These are phyloP conservation scores for Mnemiopsis leidyi DNA, from an alignment of 37 sponge, comb jelly and placozoan species.

Conservation along the genomic window DNA sequence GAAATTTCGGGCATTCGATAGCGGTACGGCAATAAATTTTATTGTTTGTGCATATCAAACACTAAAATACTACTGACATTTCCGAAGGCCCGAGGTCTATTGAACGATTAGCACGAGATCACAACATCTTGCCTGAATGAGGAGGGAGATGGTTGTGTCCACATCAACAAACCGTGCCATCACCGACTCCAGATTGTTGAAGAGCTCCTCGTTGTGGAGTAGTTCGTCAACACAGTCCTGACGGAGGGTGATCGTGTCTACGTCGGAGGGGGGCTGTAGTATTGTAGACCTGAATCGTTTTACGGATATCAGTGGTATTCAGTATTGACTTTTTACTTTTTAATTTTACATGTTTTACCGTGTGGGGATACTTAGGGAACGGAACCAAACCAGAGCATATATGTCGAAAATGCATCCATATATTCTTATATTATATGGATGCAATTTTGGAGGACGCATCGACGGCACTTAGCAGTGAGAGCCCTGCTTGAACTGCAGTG, in stretches of 20 bases:
- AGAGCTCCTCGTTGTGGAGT: slow-evolving; percentile 76
- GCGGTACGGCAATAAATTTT: too few species aligned
- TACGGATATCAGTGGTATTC: slow-evolving; percentile 73
- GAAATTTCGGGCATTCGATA: too few species aligned
- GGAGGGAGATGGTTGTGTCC: slow-evolving; percentile 82
- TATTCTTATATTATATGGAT: too few species aligned
- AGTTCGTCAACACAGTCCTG: slow-evolving; percentile 85
- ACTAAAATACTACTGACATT: neutral
- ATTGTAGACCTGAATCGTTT: slow-evolving; percentile 91
- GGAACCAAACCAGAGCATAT: too few species aligned
- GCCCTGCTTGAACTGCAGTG: too few species aligned
- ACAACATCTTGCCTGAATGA: slow-evolving; percentile 39
- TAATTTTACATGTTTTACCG: too few species aligned
- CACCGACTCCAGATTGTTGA: slow-evolving; percentile 79
- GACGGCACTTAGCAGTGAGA: too few species aligned
- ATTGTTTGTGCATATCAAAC: neutral
- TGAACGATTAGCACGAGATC: too few species aligned
- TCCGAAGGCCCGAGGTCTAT: too few species aligned
- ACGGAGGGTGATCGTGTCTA: slow-evolving; percentile 80
- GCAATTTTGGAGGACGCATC: too few species aligned
- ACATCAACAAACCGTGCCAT: slow-evolving; percentile 87
- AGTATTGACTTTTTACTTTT: neutral
- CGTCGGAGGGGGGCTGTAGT: slow-evolving; percentile 90
- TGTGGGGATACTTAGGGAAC: too few species aligned
- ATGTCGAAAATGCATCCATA: too few species aligned